Evolutionary conservation across 30 jellyfish, hydroid and myxozoan species (phyloP).

Genomic region (Morbakka virulenta): DNA sequence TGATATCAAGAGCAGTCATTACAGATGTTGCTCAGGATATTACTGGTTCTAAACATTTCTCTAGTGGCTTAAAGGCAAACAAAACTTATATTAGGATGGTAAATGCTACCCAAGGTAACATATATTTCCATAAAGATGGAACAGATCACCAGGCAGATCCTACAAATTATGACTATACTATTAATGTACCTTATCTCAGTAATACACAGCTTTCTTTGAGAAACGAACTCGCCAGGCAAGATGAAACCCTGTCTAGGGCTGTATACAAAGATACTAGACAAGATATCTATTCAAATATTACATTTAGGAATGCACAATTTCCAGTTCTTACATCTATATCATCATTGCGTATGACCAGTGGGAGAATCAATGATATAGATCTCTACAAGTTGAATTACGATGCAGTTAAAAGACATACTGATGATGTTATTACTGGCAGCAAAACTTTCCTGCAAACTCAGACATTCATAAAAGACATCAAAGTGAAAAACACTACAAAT

Average conservation of each 20-base stretch:
- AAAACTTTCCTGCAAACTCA: too few relatives aligned
- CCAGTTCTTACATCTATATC: too few relatives aligned
- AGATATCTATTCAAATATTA: too few relatives aligned
- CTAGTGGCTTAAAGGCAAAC: not conserved
- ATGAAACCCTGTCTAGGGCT: too few relatives aligned
- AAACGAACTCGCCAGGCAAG: too few relatives aligned
- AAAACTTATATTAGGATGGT: not conserved
- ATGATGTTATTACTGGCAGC: constrained; percentile 39
- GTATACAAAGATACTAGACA: too few relatives aligned
- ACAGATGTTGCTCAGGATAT: constrained; percentile 25
- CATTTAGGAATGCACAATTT: too few relatives aligned
- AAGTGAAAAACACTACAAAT: too few relatives aligned
- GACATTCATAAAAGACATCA: too few relatives aligned
- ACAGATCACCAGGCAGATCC: not conserved
- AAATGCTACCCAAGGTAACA: constrained; percentile 20
- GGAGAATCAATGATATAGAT: too few relatives aligned
- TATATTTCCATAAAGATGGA: not conserved
- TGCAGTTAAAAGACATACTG: constrained; percentile 12
- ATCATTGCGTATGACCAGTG: too few relatives aligned
- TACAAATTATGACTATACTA: not conserved
- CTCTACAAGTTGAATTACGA: constrained; percentile 20
- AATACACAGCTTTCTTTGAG: too few relatives aligned
- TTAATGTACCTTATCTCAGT: not conserved
- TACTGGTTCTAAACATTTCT: constrained; percentile 26
- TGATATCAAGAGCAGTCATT: not conserved